Percentiles rank a stretch among this genome's conserved stretches.
Evolutionary conservation across 2,888 invertebrate genomes (phyloP).

Genomic region (Melanotus villosus): DNA sequence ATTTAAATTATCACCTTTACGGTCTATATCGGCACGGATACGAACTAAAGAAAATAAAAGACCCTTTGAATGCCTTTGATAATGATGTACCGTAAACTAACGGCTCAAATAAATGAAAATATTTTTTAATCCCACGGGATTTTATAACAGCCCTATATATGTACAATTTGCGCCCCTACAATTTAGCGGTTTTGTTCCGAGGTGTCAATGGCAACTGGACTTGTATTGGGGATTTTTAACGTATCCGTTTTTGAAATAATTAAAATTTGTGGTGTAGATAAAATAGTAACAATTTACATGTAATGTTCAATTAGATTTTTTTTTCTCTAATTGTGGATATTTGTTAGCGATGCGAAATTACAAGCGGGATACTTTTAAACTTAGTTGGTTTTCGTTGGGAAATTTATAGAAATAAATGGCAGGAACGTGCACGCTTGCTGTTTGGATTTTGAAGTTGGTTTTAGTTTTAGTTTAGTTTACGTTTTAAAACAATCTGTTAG

Average conservation of each 20-base stretch:
- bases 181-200: conserved; percentile 16
- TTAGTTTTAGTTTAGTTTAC: background rate
- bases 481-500: too few relatives aligned
- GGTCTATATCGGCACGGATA: conserved; percentile 11
- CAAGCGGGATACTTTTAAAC: background rate
- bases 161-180: conserved; percentile 21
- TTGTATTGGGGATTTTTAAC: conserved; percentile 22
- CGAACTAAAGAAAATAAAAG: conserved; percentile 17
- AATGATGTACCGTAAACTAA: conserved; percentile 7
- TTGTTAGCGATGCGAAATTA: conserved; percentile 1
- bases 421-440: background rate
- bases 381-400: background rate
- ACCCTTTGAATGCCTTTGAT: background rate
- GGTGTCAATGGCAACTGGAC: conserved; percentile 20
- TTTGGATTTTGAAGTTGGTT: background rate
- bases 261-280: conserved; percentile 24
- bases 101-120: background rate
- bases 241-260: conserved; percentile 21
- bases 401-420: conserved; percentile 9
- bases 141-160: conserved; percentile 15
- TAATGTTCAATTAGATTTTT: background rate
- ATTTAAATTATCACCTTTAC: conserved; percentile 12
- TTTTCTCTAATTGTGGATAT: background rate
- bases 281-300: conserved; percentile 6
- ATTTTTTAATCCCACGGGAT: conserved; percentile 16